Conservation (phyloP, 92 coral and sea anemone species). For the Phenganax marumi region DNA sequence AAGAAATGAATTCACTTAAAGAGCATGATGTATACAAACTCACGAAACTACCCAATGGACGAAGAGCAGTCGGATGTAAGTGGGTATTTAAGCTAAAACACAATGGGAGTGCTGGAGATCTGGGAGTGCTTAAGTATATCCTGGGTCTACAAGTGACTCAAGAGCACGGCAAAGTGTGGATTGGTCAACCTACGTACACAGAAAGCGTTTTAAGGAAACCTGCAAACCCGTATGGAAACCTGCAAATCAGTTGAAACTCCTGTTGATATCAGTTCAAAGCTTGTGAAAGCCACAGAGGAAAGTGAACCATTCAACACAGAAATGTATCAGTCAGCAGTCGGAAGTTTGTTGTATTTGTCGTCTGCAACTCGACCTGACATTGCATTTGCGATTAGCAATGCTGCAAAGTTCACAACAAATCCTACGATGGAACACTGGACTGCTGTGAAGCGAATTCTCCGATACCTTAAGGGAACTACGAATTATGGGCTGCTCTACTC, state of each 20-base stretch:
- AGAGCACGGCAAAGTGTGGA: slow-evolving; percentile 58
- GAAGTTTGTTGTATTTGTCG: slow-evolving; percentile 61
- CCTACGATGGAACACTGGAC: slow-evolving; percentile 61
- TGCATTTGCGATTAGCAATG: slow-evolving; percentile 60
- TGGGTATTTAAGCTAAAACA: no score
- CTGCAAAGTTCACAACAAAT: slow-evolving; percentile 46
- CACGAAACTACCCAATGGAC: slow-evolving; percentile 51
- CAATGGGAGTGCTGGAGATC: slow-evolving; percentile 60
- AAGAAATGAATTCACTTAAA: slow-evolving; percentile 49
- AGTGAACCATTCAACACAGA: slow-evolving; percentile 41
- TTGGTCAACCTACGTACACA: slow-evolving; percentile 53
- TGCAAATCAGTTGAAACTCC: slow-evolving; percentile 62
- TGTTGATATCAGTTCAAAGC: slow-evolving; percentile 61
- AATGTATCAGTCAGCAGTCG: slow-evolving; percentile 62
- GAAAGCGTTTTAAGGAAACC: slow-evolving; percentile 49
- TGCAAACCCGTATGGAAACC: slow-evolving; percentile 59
- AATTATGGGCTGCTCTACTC: slow-evolving; percentile 29
- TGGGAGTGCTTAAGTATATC: slow-evolving; percentile 55
- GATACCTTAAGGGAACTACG: slow-evolving; percentile 25
- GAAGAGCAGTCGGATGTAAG: slow-evolving; percentile 59
- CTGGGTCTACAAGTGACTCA: slow-evolving; percentile 58
- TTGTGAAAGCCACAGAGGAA: slow-evolving; percentile 45
- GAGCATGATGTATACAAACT: slow-evolving; percentile 57
- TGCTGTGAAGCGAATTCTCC: slow-evolving; percentile 57
- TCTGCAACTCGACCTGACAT: slow-evolving; percentile 62